Evolutionary conservation across 1,140 invertebrate species (phyloP), one percentile per base, ranked within the genome.

Genomic region (Dreissena polymorpha): DNA sequence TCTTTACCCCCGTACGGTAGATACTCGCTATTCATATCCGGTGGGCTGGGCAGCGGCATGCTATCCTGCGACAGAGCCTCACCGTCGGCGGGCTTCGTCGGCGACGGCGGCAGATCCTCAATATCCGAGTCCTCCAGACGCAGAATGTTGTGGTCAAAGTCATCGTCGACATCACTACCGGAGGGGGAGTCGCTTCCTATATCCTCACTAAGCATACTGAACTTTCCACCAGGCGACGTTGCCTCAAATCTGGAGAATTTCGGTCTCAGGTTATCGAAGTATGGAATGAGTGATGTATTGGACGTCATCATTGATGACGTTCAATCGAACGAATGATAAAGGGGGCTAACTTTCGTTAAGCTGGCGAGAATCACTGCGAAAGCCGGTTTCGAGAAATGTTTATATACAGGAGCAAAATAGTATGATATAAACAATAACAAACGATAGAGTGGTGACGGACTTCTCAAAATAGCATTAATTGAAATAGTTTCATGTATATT

Each of bases 131-230:
- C 81, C 21, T 69, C 74, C 12, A 71, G 39, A 16, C 67, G 50
- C 51, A 60, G n/a, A 60, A 60, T 60, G 51, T 53, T 50, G 27
- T 39, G 73, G 23, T 74, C 53, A n/a, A 75, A 75, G 13, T 39
- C 39, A 21, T 53, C 70, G 57, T 83, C 72, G 29, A 16, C 13
- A 18, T 81, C 71, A n/a, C 27, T 21, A 3, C 21, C 60, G n/a
- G 49, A 57, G 10, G 55, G n/a, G 0, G 71, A 67, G 21, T 72
- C 69, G 53, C 71, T 74, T 25, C 71, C 65, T 0, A 29, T 39
- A 12, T 71, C 80, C 53, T 83, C 81, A 64, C 73, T 83, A 12
- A 83, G 29, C 73, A 83, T 77, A 27, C 73, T 83, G 27, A 83
- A 83, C 49, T 76, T 75, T 21, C 81, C 81, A 8, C 39, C 39